A percentile compares a stretch with the other conserved stretches of the same genome.
These are phyloP conservation scores for Apotomis turbidana DNA, from an alignment of 2,888 invertebrate genomes.

Conservation along the genomic window DNA sequence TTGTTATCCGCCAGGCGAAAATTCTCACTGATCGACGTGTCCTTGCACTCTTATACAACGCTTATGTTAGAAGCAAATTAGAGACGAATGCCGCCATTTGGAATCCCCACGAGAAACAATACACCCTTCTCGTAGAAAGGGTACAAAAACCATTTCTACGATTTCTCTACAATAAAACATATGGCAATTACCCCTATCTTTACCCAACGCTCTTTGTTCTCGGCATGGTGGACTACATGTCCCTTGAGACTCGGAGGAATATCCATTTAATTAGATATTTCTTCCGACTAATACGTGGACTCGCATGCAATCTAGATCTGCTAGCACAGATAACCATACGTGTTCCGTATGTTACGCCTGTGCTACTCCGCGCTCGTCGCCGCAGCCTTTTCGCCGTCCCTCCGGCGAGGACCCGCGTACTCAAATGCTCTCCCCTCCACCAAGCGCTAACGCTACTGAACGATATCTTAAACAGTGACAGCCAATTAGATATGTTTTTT, in stretches of 20 bases:
- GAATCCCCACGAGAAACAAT: neutral
- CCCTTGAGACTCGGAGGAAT: neutral
- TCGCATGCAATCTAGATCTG: too few species aligned
- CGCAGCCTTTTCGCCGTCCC: too few species aligned
- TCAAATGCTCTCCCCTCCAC: too few species aligned
- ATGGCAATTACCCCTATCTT: neutral
- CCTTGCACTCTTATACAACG: neutral
- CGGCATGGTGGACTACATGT: neutral
- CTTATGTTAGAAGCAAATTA: neutral
- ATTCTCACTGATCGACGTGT: neutral
- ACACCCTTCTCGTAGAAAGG: too few species aligned
- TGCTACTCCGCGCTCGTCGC: too few species aligned
- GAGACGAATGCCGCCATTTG: neutral
- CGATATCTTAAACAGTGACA: too few species aligned
- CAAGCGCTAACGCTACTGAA: too few species aligned
- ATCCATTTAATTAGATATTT: neutral
- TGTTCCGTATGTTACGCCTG: too few species aligned
- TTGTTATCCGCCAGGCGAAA: too few species aligned
- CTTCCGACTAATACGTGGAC: neutral
- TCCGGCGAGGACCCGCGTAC: too few species aligned
- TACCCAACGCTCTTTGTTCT: neutral
- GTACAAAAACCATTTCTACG: neutral
- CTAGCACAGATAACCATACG: too few species aligned
- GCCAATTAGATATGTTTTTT: too few species aligned
- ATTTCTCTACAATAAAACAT: neutral